A percentile compares a stretch with the other conserved stretches of the same genome.
Evolutionary conservation across 2,113 vertebrate species (phyloP).

Genomic region (Xyrauchen texanus): DNA sequence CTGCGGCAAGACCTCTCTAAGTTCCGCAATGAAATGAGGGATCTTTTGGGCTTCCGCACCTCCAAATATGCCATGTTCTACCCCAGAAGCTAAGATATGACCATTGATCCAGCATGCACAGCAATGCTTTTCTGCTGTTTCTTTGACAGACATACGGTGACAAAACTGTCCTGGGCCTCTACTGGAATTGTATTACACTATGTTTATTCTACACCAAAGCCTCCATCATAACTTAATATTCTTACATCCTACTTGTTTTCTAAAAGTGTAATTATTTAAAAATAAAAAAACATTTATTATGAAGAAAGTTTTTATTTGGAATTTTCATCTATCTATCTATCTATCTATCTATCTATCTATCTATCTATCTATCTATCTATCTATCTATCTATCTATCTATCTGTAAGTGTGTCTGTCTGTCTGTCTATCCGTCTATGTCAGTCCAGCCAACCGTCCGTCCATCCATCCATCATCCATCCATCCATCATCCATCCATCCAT

Average conservation of each 20-base stretch:
- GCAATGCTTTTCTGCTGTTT: slow-evolving; percentile 48
- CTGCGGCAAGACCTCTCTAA: slow-evolving; percentile 96
- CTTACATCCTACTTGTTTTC: slow-evolving; percentile 65
- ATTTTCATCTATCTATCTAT: too few relatives aligned
- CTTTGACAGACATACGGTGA: slow-evolving; percentile 41
- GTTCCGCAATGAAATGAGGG: slow-evolving; percentile 97
- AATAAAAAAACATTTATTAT: slow-evolving; percentile 65
- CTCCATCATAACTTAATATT: slow-evolving; percentile 60
- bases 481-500: too few relatives aligned
- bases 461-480: too few relatives aligned
- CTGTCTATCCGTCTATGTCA: too few relatives aligned
- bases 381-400: too few relatives aligned
- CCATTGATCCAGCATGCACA: slow-evolving; percentile 64
- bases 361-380: too few relatives aligned
- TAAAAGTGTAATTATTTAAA: slow-evolving; percentile 70
- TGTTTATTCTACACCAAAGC: slow-evolving; percentile 66
- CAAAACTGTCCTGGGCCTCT: slow-evolving; percentile 60
- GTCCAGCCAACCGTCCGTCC: too few relatives aligned
- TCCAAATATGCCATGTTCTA: slow-evolving; percentile 99
- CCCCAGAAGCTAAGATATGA: slow-evolving; percentile 82
- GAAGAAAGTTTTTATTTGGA: slow-evolving; percentile 11
- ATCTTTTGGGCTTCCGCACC: slow-evolving; percentile 95
- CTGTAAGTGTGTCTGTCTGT: too few relatives aligned
- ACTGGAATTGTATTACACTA: slow-evolving; percentile 50
- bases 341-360: too few relatives aligned